Base-by-base conservation (phyloP, 2,113 vertebrate species). In the Martes martes region DNA sequence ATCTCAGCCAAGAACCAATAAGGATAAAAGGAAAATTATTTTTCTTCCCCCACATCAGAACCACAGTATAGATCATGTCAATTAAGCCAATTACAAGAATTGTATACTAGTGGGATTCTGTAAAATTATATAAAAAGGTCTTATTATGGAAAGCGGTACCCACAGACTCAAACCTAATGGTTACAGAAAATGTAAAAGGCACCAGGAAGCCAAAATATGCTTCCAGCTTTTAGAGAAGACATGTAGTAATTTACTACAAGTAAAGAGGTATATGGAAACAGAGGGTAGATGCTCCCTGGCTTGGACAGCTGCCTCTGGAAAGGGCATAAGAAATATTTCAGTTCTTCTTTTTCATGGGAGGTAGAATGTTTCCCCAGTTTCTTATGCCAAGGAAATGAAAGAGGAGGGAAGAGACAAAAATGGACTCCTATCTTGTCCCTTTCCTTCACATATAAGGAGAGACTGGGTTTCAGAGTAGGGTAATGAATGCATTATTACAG, bases 191-290 rank as follows among this genome's bases (percentile, higher is more conserved):
- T 65, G 21, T 93, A 83, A 74, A 59, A 36, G 42, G 87, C 45
- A 14, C n/a, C 0, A 52, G 47, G 10, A 83, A 95, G 91, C 91
- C 47, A 59, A 79, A 55, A 42, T 3, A 65, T 33, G 3, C 65
- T 96, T 97, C 55, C 74, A 89, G 82, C 91, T 85, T 80, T 91
- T 69, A 93, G 7, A 88, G 95, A 92, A 47, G 33, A 94, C 28
- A 59, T 4, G 16, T 39, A 36, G 80, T 1, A 89, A n/a, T 19
- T 94, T 55, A 0, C 0, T 57, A 10, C 26, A 78, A 69, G 65
- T 39, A 59, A n/a, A 79, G 33, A 83, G 23, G 47, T 14, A 11
- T 0, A 55, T 16, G 26, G 7, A 15, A 50, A 23, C 4, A 79
- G 76, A 80, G 31, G 28, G 24, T n/a, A 92, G 61, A 28, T 59